A percentile compares a stretch with the other conserved stretches of the same genome.
Evolutionary conservation across 2,113 vertebrate genomes (phyloP).

Genomic region (Sialia sialis): DNA sequence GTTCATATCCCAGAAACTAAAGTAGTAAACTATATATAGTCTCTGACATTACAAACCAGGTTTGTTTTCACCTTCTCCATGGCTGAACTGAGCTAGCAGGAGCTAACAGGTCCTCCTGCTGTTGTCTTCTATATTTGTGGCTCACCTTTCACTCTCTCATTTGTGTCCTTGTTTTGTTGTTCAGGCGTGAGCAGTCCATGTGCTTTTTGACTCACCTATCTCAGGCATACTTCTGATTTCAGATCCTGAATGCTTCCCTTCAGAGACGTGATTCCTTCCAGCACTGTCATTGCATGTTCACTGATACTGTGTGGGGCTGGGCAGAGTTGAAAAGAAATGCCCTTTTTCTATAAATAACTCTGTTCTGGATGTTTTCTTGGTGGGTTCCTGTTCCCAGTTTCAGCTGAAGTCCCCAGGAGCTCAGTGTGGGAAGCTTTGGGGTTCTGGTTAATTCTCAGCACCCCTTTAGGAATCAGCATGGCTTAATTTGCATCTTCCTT

Average conservation of each 20-base stretch:
- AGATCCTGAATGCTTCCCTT: not conserved
- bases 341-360: not conserved
- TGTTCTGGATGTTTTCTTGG: not conserved
- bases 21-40: conserved; percentile 40
- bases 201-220: not conserved
- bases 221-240: not conserved
- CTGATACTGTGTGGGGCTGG: not conserved
- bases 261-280: not conserved
- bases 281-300: not conserved
- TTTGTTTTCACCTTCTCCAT: conserved; percentile 23
- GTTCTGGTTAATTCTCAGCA: not conserved
- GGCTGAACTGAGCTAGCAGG: not conserved
- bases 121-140: not conserved
- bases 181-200: not conserved
- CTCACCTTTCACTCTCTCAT: not conserved
- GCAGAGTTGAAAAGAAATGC: not conserved
- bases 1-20: conserved; percentile 22
- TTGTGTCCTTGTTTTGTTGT: not conserved
- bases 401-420: not conserved
- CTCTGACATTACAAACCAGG: conserved; percentile 25
- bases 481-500: not conserved
- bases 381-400: not conserved
- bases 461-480: not conserved
- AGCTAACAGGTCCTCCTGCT: not conserved
- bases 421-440: not conserved